phyloP scores from a whole-genome alignment of 2,797 vertebrate genomes.

The Phalloptychus januarius region DNA sequence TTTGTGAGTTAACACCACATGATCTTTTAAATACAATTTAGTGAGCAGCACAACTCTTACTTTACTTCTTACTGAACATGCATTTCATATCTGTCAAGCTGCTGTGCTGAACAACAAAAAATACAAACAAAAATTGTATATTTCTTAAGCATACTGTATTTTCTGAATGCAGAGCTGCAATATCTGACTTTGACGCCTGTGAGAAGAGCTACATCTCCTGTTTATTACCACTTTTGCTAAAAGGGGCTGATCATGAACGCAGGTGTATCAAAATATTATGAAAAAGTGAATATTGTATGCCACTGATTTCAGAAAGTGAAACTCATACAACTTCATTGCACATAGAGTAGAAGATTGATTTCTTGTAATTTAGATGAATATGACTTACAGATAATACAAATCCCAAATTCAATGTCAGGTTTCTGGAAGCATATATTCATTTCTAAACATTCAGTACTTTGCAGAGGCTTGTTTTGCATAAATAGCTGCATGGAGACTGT shows the following conservation, averaged over 20 bases:
- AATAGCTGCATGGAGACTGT: background rate
- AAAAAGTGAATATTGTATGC: background rate
- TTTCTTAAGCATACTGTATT: slow-evolving; percentile 46
- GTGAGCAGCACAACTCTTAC: slow-evolving; percentile 67
- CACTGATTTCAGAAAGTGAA: background rate
- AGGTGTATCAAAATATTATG: background rate
- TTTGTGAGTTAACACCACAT: slow-evolving; percentile 51
- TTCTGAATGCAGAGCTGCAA: slow-evolving; percentile 52
- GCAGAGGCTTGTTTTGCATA: background rate
- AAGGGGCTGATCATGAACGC: slow-evolving; percentile 28
- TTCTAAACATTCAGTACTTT: background rate
- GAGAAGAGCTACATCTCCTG: slow-evolving; percentile 35
- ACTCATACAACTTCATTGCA: background rate
- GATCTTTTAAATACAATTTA: slow-evolving; percentile 67
- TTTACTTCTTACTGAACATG: slow-evolving; percentile 54
- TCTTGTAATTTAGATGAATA: background rate
- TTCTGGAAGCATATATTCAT: background rate
- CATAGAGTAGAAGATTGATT: background rate
- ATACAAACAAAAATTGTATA: slow-evolving; percentile 20
- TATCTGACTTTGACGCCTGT: slow-evolving; percentile 17
- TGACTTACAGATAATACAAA: background rate
- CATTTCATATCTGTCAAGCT: slow-evolving; percentile 62
- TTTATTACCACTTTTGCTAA: slow-evolving; percentile 53
- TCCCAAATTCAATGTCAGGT: background rate
- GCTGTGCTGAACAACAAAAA: slow-evolving; percentile 66